Conservation (phyloP, 2,888 invertebrate species). For the Hoplodrina blanda region DNA sequence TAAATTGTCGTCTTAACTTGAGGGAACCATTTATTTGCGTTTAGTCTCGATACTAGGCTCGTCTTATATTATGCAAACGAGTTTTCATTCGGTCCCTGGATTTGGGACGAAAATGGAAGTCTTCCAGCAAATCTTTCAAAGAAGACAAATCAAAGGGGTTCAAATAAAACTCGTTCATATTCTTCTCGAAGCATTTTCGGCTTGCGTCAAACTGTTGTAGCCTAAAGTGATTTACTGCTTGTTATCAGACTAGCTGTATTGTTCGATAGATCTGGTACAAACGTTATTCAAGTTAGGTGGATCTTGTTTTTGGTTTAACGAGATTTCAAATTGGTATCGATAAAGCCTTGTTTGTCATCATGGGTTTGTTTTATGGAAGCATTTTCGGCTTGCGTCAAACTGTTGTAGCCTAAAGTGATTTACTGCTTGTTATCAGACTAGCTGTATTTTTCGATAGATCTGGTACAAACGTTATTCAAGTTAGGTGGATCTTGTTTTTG, state of each 20-base stretch:
- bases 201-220: conserved; percentile 60
- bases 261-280: conserved; percentile 63
- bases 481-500: conserved; percentile 55
- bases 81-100: conserved; percentile 76
- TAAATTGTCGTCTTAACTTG: conserved; percentile 86
- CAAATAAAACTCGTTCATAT: conserved; percentile 70
- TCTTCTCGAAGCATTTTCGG: conserved; percentile 64
- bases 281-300: conserved; percentile 55
- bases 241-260: conserved; percentile 50
- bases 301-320: conserved; percentile 50
- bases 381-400: conserved; percentile 63
- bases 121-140: conserved; percentile 70
- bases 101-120: conserved; percentile 72
- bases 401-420: conserved; percentile 55
- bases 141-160: conserved; percentile 73
- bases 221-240: conserved; percentile 50
- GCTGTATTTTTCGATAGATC: conserved; percentile 62
- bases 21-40: conserved; percentile 85
- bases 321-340: conserved; percentile 34
- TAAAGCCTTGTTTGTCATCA: conserved; percentile 2
- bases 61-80: conserved; percentile 86
- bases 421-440: conserved; percentile 40
- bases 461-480: conserved; percentile 58
- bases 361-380: no score
- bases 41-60: conserved; percentile 81